phyloP scores from a whole-genome alignment of 2,113 vertebrate species.

The Romanogobio albipinnatus region DNA sequence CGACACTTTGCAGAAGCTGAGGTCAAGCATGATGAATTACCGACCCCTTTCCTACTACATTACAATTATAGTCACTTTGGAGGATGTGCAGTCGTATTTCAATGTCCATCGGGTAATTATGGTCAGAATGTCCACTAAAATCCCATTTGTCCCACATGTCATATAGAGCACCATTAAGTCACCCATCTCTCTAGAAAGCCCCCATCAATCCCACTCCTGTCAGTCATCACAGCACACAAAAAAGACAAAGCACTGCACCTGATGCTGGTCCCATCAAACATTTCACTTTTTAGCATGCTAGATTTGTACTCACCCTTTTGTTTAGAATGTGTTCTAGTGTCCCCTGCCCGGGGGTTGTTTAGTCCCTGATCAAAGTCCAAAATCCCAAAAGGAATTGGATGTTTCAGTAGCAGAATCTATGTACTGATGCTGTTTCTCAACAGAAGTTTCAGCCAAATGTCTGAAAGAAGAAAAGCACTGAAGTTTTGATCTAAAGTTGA shows the following conservation, averaged over 20 bases:
- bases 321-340: slow-evolving; percentile 19
- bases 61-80: background rate
- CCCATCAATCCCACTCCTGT: background rate
- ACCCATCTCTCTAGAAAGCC: background rate
- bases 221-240: background rate
- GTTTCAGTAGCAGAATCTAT: slow-evolving; percentile 31
- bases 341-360: background rate
- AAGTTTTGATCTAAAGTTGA: slow-evolving; percentile 27
- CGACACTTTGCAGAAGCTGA: background rate
- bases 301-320: slow-evolving; percentile 55
- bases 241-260: background rate
- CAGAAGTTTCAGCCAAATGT: background rate
- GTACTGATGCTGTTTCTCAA: slow-evolving; percentile 3
- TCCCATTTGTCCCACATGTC: background rate
- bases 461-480: background rate
- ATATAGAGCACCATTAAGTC: background rate
- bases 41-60: background rate
- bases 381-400: slow-evolving; percentile 37
- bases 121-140: background rate
- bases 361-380: slow-evolving; percentile 6
- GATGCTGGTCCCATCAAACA: background rate
- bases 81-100: background rate
- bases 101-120: background rate
- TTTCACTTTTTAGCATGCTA: background rate
- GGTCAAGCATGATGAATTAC: background rate